A percentile compares a stretch with the other conserved stretches of the same genome.
Evolutionary conservation across 2,888 invertebrate species (phyloP).

Genomic region (Tenthredo mesomela): DNA sequence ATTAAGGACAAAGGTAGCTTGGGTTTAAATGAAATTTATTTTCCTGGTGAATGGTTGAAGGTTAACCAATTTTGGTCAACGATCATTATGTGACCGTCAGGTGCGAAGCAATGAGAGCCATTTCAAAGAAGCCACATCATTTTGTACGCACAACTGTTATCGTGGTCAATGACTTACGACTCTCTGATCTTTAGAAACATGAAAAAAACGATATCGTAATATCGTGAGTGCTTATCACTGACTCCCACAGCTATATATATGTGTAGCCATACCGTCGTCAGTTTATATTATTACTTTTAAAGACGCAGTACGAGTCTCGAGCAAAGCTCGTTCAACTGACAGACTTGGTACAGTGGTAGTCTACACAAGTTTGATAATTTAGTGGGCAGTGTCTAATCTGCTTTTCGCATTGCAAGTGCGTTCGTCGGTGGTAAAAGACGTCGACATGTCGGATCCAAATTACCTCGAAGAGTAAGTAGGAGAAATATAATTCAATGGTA

Average conservation of each 20-base stretch:
- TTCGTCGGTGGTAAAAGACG: slow-evolving; percentile 57
- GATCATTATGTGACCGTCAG: background rate
- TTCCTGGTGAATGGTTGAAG: background rate
- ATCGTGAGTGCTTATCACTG: slow-evolving; percentile 44
- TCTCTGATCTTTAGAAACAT: background rate
- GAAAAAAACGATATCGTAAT: slow-evolving; percentile 13
- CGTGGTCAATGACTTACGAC: slow-evolving; percentile 1
- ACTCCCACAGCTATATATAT: slow-evolving; percentile 31
- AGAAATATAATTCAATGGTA: background rate
- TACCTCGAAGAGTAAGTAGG: slow-evolving; percentile 62
- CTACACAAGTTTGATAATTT: slow-evolving; percentile 1
- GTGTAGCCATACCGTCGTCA: background rate
- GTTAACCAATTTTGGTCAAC: background rate
- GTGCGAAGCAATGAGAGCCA: background rate
- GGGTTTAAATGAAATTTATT: background rate
- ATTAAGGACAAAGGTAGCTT: background rate
- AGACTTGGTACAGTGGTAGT: slow-evolving; percentile 1
- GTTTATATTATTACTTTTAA: slow-evolving; percentile 10
- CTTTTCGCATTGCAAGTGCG: slow-evolving; percentile 57
- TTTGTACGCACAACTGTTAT: background rate
- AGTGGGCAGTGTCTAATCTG: slow-evolving; percentile 56
- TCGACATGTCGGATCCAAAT: slow-evolving; percentile 56
- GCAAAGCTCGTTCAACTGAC: background rate
- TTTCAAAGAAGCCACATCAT: background rate
- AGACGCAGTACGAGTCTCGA: slow-evolving; percentile 18